Evolutionary conservation across 2,888 invertebrate species (phyloP), one percentile per base, ranked within the genome.

Genomic region (Biston stratarius): DNA sequence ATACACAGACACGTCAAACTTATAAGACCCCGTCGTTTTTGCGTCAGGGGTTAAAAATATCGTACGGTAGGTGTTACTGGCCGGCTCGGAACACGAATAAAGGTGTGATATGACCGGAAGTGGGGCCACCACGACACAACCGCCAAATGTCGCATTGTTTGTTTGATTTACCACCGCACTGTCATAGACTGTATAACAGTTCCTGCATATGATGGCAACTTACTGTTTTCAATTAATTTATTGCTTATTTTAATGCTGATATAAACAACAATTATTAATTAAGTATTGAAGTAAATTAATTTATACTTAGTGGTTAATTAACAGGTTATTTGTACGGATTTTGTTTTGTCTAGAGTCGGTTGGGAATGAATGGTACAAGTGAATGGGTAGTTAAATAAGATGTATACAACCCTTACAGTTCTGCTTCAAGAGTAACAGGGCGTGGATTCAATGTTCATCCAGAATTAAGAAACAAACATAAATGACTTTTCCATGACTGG

Each of bases 131-230:
- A 51, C 42, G 14, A 42, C 42, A 15, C 38, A 3, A 8, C 51
- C 48, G 57, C 57, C 62, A 11, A 42, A 11, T 42, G 59, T 40
- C 55, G 44, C 55, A 55, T 60, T 56, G 55, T 11, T 38, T 44
- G 42, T 65, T 12, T 65, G 60, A 65, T 65, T 65, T 65, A 65
- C 58, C 59, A 64, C 53, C 53, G 10, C 47, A 8, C 33, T 47
- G 47, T 9, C 38, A 38, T 45, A 11, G 15, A 14, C 11, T 38
- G 33, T 6, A 58, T 36, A 15, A 58, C 44, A 34, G 44, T 15
- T 44, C 11, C 7, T 42, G 24, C 49, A 1, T 33, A 12, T 7
- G 12, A 33, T 33, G 24, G 10, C 11, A 11, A 5, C 9, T 48
- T 5, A 5, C 24, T 24, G 8, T 10, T 48, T 5, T 48, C 14